Base-by-base conservation (phyloP, 2,888 invertebrate genomes). In the Thelaira solivaga region DNA sequence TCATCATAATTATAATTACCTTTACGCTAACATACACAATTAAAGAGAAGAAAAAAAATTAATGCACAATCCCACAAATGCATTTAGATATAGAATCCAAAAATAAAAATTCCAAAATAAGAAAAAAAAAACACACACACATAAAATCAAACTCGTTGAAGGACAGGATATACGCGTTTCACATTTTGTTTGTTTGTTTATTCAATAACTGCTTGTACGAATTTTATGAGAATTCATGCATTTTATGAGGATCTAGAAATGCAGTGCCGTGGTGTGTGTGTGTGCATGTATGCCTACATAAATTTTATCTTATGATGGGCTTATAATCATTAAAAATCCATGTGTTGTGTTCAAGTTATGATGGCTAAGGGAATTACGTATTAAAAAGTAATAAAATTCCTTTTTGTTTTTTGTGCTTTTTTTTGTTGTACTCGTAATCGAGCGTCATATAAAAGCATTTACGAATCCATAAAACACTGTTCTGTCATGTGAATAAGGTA, bases 331-430 rank as follows among this genome's bases (percentile, higher is more conserved):
- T 75, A 74, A 51, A 72, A 65, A 74, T 71, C 78, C 74, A 78
- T 74, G 78, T 74, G 78, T 78, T 74, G 78, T 61, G 61, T 65
- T 78, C 69, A 71, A 74, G 78, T 74, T 78, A 78, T 78, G 78
- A 78, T 74, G 74, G 78, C 69, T 78, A 61, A 78, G 78, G 78
- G 78, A 74, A 78, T 78, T 71, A 78, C 53, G 65, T 65, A 78
- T 78, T 78, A 78, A 78, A 78, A 78, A 65, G 78, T 74, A 78
- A 78, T 78, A 78, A 78, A 77, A 78, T 65, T 75, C 59, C 31
- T 55, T 73, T 78, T 78, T 31, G n/a, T n/a, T n/a, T n/a, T n/a
- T n/a, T n/a, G n/a, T n/a, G n/a, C n/a, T n/a, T n/a, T n/a, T n/a
- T n/a, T n/a, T n/a, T n/a, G n/a, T n/a, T n/a, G n/a, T n/a, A n/a